Conservation (phyloP, 2,888 invertebrate genomes). For the Seira ritae region DNA sequence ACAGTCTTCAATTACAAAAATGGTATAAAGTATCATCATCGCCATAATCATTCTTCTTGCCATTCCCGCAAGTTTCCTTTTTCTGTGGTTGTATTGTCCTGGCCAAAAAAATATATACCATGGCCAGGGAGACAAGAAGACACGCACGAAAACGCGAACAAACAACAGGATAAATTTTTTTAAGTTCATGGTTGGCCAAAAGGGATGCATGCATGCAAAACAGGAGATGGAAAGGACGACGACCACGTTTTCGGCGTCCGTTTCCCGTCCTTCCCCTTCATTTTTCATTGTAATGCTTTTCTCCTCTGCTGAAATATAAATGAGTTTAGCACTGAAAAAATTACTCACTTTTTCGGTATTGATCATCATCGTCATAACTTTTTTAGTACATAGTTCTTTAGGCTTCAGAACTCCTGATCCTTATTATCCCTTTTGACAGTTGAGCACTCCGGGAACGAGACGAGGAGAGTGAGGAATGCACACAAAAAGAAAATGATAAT, state of each 20-base stretch:
- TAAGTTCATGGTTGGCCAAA: constrained; percentile 30
- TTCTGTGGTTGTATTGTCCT: constrained; percentile 17
- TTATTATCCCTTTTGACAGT: neutral
- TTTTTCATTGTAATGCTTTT: constrained; percentile 14
- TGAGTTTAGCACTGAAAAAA: constrained; percentile 15
- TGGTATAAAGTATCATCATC: neutral
- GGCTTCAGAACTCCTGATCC: neutral
- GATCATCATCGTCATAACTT: neutral
- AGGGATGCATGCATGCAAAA: constrained; percentile 18
- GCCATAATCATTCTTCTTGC: neutral
- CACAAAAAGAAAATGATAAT: neutral
- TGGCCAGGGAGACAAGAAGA: too few relatives aligned
- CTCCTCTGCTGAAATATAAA: constrained; percentile 25
- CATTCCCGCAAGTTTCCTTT: neutral
- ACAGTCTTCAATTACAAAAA: constrained; percentile 33
- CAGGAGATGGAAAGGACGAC: constrained; percentile 19
- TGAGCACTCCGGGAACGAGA: neutral
- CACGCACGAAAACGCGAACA: constrained; percentile 25
- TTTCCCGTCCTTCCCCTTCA: constrained; percentile 11
- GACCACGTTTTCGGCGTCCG: constrained; percentile 23
- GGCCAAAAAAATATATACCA: neutral
- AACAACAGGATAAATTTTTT: neutral
- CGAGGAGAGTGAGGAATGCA: too few relatives aligned
- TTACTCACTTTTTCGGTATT: neutral
- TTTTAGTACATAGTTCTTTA: too few relatives aligned